Conservation (phyloP, 2,888 invertebrate genomes). For the Crocallis elinguaria region DNA sequence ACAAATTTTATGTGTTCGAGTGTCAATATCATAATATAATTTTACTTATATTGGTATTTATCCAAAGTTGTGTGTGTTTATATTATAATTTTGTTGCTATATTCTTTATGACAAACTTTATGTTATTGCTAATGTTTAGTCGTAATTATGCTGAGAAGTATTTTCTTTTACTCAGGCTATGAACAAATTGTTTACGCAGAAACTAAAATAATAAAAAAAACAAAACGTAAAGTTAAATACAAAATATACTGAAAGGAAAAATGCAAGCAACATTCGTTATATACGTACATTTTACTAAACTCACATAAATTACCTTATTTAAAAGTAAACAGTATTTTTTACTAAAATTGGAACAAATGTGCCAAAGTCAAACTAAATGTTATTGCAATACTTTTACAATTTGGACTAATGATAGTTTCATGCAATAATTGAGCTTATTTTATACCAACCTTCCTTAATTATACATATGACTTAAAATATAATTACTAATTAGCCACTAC, state of each 20-base stretch:
- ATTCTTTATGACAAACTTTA: slow-evolving; percentile 75
- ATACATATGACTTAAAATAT: slow-evolving; percentile 19
- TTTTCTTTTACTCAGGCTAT: slow-evolving; percentile 58
- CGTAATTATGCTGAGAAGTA: slow-evolving; percentile 54
- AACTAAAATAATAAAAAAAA: not conserved
- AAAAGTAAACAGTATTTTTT: slow-evolving; percentile 14
- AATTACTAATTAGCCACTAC: slow-evolving; percentile 4
- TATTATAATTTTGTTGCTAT: slow-evolving; percentile 79
- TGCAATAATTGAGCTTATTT: slow-evolving; percentile 40
- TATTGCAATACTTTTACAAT: slow-evolving; percentile 64
- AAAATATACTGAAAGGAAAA: not conserved
- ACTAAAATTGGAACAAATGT: slow-evolving; percentile 50
- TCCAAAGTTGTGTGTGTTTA: slow-evolving; percentile 83
- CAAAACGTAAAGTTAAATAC: not conserved
- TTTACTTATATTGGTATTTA: slow-evolving; percentile 76
- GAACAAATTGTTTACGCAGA: slow-evolving; percentile 43
- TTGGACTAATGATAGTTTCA: slow-evolving; percentile 40
- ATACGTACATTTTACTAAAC: no score
- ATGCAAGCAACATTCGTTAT: no score
- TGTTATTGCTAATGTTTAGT: slow-evolving; percentile 59
- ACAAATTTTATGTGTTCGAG: slow-evolving; percentile 83
- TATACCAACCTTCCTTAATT: slow-evolving; percentile 40
- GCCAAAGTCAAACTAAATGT: slow-evolving; percentile 67
- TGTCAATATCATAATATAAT: slow-evolving; percentile 73
- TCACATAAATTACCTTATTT: not conserved